Base-by-base conservation (phyloP, 2,113 vertebrate genomes). In the Corythornis madagascariensis region DNA sequence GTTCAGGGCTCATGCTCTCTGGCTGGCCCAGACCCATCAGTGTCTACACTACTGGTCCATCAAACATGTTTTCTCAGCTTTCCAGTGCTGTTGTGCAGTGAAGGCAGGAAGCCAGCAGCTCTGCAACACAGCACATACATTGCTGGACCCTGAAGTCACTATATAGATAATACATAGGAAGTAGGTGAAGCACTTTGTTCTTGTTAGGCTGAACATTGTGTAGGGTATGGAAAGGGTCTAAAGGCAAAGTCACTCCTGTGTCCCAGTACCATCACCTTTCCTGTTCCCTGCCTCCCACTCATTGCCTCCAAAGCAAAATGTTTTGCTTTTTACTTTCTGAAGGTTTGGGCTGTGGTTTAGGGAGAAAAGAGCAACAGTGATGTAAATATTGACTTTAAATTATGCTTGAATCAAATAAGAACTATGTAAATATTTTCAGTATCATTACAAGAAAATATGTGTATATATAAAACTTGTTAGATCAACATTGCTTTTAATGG, bases 81-180 rank as follows among this genome's bases (percentile, higher is more conserved):
- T 16, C 42, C 55, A 11, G 21, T 2, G 1, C 25, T 22, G 5
- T 2, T 16, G 5, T 0, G 0, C 0, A 4, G 26, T 3, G 31
- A 73, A 86, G 60, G 76, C 42, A 47, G 60, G 72, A 69, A 72
- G n/a, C 26, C 74, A 69, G 43, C 63, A 72, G 57, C 42, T 10
- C 26, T 22, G 26, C 0, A 1, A 29, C 33, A 29, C 75, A 75
- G 60, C 22, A 16, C 16, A 8, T 9, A 7, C 6, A 10, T 3
- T 31, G 50, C 64, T 59, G 43, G 38, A n/a, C 64, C 67, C 18
- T n/a, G 18, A 72, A 43, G 29, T 42, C 53, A 17, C 21, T 14
- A 1, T 53, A n/a, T 6, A 7, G 35, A 7, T 5, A 28, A 8
- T 31, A 57, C 78, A 38, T 38, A 91, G 33, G 33, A 38, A 84